phyloP scores from a whole-genome alignment of 2,113 vertebrate species.

The Myotis yumanensis region DNA sequence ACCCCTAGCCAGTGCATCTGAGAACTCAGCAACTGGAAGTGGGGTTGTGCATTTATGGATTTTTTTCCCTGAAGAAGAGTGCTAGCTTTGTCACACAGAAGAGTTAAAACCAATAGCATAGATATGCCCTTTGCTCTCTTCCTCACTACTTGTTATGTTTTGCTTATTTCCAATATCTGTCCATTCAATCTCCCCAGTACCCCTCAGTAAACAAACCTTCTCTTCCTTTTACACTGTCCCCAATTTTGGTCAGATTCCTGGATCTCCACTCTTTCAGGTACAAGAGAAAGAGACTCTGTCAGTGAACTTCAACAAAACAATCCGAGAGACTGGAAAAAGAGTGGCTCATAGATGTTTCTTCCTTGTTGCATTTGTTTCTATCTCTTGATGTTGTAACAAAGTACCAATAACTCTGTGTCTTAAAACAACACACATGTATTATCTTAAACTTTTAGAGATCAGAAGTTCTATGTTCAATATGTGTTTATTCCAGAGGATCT shows the following conservation, averaged over 20 bases:
- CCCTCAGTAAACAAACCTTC: background rate
- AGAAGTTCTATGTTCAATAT: background rate
- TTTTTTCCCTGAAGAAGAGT: background rate
- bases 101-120: background rate
- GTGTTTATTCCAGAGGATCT: background rate
- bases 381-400: background rate
- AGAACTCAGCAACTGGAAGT: background rate
- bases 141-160: background rate
- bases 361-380: background rate
- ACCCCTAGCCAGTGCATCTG: background rate
- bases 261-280: background rate
- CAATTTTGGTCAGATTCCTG: background rate
- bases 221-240: background rate
- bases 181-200: background rate
- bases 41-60: background rate
- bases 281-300: background rate
- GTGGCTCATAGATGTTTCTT: background rate
- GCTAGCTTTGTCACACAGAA: background rate
- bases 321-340: background rate
- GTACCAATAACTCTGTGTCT: background rate
- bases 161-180: background rate
- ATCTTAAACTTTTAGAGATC: background rate
- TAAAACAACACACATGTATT: background rate
- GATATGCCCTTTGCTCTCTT: background rate
- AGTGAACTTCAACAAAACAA: background rate